A percentile compares a stretch with the other conserved stretches of the same genome.
Conservation (phyloP, 64 coral and sea anemone genomes). For the Acropora yongei region DNA sequence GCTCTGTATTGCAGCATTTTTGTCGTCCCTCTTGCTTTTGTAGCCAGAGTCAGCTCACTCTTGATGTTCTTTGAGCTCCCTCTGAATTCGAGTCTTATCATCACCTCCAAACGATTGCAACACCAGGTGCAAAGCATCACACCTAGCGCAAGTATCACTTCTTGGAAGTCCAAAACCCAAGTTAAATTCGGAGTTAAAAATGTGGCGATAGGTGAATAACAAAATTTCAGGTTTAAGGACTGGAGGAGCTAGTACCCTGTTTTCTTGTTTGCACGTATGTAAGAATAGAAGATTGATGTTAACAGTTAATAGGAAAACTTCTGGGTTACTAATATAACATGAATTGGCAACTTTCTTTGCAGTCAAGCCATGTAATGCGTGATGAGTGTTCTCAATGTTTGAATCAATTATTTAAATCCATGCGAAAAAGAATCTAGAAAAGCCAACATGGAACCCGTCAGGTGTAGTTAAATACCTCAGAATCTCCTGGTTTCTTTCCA, state of each 20-base stretch:
- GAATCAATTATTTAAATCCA: background rate
- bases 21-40: background rate
- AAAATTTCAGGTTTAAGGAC: background rate
- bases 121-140: background rate
- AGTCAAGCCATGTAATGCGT: too few species aligned
- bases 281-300: background rate
- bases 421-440: background rate
- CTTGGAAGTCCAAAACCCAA: background rate
- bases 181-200: constrained; percentile 8
- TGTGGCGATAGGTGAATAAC: background rate
- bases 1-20: background rate
- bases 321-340: too few species aligned
- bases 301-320: background rate
- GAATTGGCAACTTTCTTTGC: too few species aligned
- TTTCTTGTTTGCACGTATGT: background rate
- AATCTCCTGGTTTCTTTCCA: too few species aligned
- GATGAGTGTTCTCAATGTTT: too few species aligned
- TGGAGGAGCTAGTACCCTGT: background rate
- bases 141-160: background rate
- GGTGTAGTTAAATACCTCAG: too few species aligned
- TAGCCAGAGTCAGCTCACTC: background rate
- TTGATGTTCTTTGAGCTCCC: constrained; percentile 4
- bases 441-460: constrained; percentile 2
- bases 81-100: background rate
- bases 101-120: background rate